A percentile compares a stretch with the other conserved stretches of the same genome.
Conservation (phyloP, 2,888 invertebrate genomes). For the Parelbella ahira region DNA sequence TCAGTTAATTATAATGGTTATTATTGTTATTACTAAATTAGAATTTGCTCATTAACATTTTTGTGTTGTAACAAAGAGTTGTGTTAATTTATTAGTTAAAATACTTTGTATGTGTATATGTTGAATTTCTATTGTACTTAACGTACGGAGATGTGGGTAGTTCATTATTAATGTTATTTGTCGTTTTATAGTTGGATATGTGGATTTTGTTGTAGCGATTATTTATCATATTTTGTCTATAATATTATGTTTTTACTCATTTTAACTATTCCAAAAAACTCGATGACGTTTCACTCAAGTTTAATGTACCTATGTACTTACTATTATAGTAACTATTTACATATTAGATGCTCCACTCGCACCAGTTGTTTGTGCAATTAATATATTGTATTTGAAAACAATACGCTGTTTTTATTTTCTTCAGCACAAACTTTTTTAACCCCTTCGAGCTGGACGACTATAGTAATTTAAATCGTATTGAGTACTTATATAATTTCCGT, state of each 20-base stretch:
- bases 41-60: too few relatives aligned
- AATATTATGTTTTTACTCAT: conserved; percentile 12
- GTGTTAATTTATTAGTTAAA: conserved; percentile 4
- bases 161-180: conserved; percentile 12
- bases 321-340: conserved; percentile 33
- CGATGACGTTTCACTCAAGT: conserved; percentile 8
- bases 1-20: too few relatives aligned
- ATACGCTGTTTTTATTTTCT: conserved; percentile 32
- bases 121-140: conserved; percentile 13
- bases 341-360: conserved; percentile 53
- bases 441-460: conserved; percentile 29
- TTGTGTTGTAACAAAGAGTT: conserved; percentile 13
- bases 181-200: conserved; percentile 15
- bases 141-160: conserved; percentile 1
- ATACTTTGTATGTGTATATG: conserved; percentile 15
- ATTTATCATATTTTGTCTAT: too few relatives aligned
- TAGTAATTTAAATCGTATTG: too few relatives aligned
- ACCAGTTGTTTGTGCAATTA: conserved; percentile 52
- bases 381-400: conserved; percentile 29
- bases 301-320: conserved; percentile 30
- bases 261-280: conserved; percentile 17
- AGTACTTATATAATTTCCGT: too few relatives aligned
- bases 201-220: conserved; percentile 12
- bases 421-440: conserved; percentile 7
- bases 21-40: too few relatives aligned